Percentiles rank a stretch among this genome's conserved stretches.
Evolutionary conservation across 2,888 invertebrate genomes (phyloP).

Genomic region (Encarsia formosa): DNA sequence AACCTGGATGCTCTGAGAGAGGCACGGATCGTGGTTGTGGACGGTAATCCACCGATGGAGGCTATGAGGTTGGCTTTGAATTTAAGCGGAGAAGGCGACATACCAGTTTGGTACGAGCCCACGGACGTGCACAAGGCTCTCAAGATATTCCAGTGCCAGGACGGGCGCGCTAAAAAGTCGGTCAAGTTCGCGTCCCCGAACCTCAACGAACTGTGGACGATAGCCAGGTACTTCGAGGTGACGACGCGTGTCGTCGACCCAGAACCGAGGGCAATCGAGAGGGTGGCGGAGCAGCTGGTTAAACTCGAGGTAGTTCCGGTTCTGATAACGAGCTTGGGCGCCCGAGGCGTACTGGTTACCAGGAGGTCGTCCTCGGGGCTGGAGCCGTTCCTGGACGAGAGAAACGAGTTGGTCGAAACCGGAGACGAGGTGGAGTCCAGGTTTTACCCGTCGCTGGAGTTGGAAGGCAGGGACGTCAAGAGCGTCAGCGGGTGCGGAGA

Average conservation of each 20-base stretch:
- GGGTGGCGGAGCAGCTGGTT: slow-evolving; percentile 32
- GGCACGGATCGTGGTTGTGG: slow-evolving; percentile 75
- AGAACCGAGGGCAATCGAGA: slow-evolving; percentile 13
- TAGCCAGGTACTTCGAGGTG: slow-evolving; percentile 57
- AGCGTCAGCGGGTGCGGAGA: slow-evolving; percentile 48
- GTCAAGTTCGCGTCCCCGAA: slow-evolving; percentile 75
- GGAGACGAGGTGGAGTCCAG: slow-evolving; percentile 34
- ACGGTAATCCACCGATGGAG: slow-evolving; percentile 73
- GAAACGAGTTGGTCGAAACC: slow-evolving; percentile 31
- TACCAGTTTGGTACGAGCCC: slow-evolving; percentile 87
- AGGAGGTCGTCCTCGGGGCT: slow-evolving; percentile 31
- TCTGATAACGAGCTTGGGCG: slow-evolving; percentile 43
- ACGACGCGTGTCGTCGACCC: too few species aligned
- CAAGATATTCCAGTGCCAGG: slow-evolving; percentile 62
- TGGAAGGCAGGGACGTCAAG: slow-evolving; percentile 25
- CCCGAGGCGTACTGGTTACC: slow-evolving; percentile 40
- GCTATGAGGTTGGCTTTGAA: slow-evolving; percentile 64
- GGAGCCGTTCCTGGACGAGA: slow-evolving; percentile 34
- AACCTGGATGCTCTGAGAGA: slow-evolving; percentile 58
- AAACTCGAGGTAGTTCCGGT: too few species aligned
- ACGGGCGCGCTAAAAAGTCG: slow-evolving; percentile 45
- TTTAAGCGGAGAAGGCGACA: slow-evolving; percentile 58
- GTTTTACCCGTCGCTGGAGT: slow-evolving; percentile 36
- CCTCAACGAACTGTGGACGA: slow-evolving; percentile 67
- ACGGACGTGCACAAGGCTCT: slow-evolving; percentile 75